Evolutionary conservation across 2,888 invertebrate species (phyloP).

Genomic region (Notocelia uddmanniana): DNA sequence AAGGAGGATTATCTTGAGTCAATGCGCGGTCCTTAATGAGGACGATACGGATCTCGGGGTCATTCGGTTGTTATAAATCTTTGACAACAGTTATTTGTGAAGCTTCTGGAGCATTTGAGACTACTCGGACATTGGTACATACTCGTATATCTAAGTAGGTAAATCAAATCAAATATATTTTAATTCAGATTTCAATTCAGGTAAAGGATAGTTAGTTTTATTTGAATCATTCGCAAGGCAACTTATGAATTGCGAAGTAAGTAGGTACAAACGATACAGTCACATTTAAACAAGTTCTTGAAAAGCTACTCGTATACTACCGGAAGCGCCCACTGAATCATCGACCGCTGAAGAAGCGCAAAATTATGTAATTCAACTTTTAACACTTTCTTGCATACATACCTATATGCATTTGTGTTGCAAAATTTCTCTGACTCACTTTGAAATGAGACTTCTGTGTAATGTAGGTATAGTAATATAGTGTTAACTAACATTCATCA

Average conservation of each 20-base stretch:
- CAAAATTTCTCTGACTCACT: not conserved
- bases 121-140: not conserved
- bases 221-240: not conserved
- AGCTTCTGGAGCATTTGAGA: not conserved
- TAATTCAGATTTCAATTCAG: too few species aligned
- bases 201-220: too few species aligned
- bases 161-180: too few species aligned
- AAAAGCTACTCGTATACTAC: not conserved
- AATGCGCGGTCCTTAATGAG: conserved; percentile 37
- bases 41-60: conserved; percentile 40
- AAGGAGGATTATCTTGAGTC: conserved; percentile 60
- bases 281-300: not conserved
- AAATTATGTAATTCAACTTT: not conserved
- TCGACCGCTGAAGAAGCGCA: not conserved
- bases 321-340: not conserved
- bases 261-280: not conserved
- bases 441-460: not conserved
- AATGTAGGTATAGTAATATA: not conserved
- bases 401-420: not conserved
- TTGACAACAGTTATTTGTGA: conserved; percentile 4
- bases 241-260: not conserved
- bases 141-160: too few species aligned
- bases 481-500: not conserved
- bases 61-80: conserved; percentile 31
- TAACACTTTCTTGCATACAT: not conserved